phyloP scores from a whole-genome alignment of 2,113 vertebrate species.

The Sula dactylatra region DNA sequence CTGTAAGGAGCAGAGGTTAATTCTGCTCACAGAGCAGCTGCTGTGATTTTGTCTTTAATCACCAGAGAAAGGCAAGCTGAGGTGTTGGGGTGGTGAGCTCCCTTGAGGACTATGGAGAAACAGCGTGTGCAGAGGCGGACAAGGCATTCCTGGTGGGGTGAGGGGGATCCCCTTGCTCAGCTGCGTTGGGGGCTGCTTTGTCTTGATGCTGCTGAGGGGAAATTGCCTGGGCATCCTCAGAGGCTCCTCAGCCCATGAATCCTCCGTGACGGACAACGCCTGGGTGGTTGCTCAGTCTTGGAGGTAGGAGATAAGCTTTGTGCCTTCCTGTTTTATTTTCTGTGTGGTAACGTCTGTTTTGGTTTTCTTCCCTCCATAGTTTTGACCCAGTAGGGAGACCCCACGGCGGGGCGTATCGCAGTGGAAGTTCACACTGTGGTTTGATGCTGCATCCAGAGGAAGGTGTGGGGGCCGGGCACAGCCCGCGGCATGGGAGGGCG shows the following conservation, averaged over 20 bases:
- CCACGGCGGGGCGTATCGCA: accelerated
- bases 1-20: neutral
- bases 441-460: accelerated
- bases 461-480: neutral
- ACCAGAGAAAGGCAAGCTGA: accelerated
- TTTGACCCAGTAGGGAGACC: neutral
- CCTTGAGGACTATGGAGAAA: accelerated
- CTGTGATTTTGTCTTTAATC: neutral
- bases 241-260: accelerated
- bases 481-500: too few species aligned
- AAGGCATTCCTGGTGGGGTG: neutral
- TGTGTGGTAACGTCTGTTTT: neutral
- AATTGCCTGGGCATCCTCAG: accelerated
- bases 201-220: accelerated
- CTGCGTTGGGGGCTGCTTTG: neutral
- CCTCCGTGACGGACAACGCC: accelerated
- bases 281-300: neutral
- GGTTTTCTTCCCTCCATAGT: accelerated
- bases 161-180: neutral
- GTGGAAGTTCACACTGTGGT: accelerated
- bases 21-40: neutral
- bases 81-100: accelerated
- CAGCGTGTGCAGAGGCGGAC: accelerated
- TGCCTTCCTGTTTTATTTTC: neutral
- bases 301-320: neutral